A percentile compares a stretch with the other conserved stretches of the same genome.
Conservation (phyloP, 1,140 invertebrate species). For the Drosophila navojoa region DNA sequence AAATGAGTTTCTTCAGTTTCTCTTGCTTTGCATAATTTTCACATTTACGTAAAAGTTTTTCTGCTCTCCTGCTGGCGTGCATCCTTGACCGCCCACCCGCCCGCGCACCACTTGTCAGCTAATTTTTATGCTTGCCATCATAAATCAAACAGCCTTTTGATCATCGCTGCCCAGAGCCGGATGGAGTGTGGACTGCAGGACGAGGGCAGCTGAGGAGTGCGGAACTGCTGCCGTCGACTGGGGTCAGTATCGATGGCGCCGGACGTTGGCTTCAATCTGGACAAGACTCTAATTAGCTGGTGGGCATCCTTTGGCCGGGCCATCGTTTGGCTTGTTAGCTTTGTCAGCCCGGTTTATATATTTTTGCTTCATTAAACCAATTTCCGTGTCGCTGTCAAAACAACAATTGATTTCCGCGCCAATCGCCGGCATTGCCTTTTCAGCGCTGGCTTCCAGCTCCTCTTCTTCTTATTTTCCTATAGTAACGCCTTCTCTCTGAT, state of each 20-base stretch:
- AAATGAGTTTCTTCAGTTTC: slow-evolving; percentile 63
- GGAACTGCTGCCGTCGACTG: not conserved
- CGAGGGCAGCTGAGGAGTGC: not conserved
- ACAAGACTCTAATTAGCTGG: slow-evolving; percentile 73
- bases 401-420: slow-evolving; percentile 82
- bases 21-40: slow-evolving; percentile 70
- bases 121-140: slow-evolving; percentile 73
- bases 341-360: slow-evolving; percentile 77
- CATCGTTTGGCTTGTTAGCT: slow-evolving; percentile 71
- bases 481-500: not conserved
- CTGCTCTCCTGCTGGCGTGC: slow-evolving; percentile 8
- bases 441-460: slow-evolving; percentile 22
- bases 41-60: slow-evolving; percentile 69
- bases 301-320: slow-evolving; percentile 38
- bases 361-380: slow-evolving; percentile 83
- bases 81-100: not conserved
- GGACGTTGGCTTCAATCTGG: slow-evolving; percentile 56
- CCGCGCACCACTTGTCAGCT: slow-evolving; percentile 40
- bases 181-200: not conserved
- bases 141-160: slow-evolving; percentile 80
- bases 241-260: slow-evolving; percentile 20
- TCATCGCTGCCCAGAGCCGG: slow-evolving; percentile 48
- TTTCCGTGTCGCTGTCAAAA: slow-evolving; percentile 82
- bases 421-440: slow-evolving; percentile 64
- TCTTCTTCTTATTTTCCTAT: slow-evolving; percentile 1